phyloP scores from a whole-genome alignment of 1,140 invertebrate species.

The Bicyclus anynana region DNA sequence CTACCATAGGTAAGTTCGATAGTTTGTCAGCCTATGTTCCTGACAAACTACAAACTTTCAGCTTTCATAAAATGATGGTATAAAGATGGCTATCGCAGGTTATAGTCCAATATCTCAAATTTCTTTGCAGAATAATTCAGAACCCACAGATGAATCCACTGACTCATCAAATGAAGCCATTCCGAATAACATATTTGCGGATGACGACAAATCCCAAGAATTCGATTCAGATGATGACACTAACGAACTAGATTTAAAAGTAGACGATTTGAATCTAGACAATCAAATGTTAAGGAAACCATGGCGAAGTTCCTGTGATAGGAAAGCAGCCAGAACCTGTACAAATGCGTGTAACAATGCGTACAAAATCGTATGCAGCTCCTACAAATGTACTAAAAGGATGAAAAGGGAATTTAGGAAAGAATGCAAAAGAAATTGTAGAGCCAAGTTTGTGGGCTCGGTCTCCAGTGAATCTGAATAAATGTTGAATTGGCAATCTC shows the following conservation, averaged over 20 bases:
- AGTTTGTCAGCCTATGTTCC: no score
- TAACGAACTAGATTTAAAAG: background rate
- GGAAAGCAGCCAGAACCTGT: slow-evolving; percentile 35
- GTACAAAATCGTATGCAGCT: slow-evolving; percentile 29
- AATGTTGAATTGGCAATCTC: no score
- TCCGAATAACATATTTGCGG: no score
- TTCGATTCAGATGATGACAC: background rate
- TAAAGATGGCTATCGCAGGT: no score
- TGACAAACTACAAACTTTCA: no score
- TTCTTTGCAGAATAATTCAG: no score
- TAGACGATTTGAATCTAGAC: slow-evolving; percentile 24
- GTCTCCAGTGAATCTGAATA: background rate
- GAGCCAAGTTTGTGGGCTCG: background rate
- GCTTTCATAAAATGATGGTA: no score
- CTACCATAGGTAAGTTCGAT: no score
- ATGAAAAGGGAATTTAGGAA: slow-evolving; percentile 38
- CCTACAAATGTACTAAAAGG: slow-evolving; percentile 28
- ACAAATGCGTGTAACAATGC: slow-evolving; percentile 34
- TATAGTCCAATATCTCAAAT: no score
- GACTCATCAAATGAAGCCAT: no score
- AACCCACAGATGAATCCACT: no score
- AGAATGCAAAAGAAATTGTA: slow-evolving; percentile 41
- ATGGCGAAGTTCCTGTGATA: slow-evolving; percentile 33
- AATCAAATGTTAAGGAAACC: slow-evolving; percentile 30
- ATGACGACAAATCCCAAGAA: no score